Evolutionary conservation across 2,113 vertebrate genomes (phyloP), one percentile per base, ranked within the genome.

Genomic region (Solea solea): DNA sequence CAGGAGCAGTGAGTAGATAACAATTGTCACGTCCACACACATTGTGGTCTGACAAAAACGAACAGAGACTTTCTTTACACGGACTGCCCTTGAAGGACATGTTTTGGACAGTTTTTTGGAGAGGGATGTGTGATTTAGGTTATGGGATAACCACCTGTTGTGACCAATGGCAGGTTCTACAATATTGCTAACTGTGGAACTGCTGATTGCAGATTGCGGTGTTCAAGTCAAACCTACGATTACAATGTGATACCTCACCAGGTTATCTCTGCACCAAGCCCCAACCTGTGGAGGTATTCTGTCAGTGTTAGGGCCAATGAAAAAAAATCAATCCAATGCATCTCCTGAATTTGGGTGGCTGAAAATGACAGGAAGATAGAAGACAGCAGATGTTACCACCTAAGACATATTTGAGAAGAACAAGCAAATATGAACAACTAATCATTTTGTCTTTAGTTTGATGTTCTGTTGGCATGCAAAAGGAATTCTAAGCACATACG

Each of bases 401-500:
- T 56, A 41, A 72, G 72, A 79, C 61, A 67, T 76, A 69, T 83
- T 72, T 54, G 69, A 71, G 53, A 56, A 60, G 74, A 68, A 71
- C 72, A 78, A 70, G 80, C 54, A 69, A 53, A 66, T 62, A 51
- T n/a, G 80, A 86, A 82, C 55, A 82, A 52, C 56, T 64, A 73
- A 66, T 48, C 9, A 13, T 78, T 72, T 86, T 78, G 82, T 87
- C 85, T 71, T 75, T 91, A 77, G 84, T 90, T 88, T 85, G 76
- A 74, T 90, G 88, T 92, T 90, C 83, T 88, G 90, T 92, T 91
- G 92, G 93, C 92, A 94, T 92, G 92, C 90, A 54, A 90, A 89
- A 88, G 90, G 91, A 94, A 91, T 91, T 88, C 79, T 88, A 92
- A 94, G 93, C 92, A 93, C 93, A 93, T 92, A 85, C 80, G 83